A percentile compares a stretch with the other conserved stretches of the same genome.
Conservation (phyloP, 2,888 invertebrate species). For the Colostygia pectinataria region DNA sequence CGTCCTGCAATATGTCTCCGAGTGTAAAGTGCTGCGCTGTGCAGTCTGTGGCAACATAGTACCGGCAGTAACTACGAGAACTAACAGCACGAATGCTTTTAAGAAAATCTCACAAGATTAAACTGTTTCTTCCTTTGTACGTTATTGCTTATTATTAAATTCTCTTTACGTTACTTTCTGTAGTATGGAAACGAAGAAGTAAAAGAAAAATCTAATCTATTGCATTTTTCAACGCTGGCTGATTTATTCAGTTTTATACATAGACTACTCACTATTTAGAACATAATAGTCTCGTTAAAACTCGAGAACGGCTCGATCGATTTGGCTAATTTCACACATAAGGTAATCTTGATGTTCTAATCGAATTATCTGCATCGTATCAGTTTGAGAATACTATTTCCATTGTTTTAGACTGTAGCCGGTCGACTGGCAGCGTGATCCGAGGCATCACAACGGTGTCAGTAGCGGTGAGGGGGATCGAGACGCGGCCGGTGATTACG, state of each 20-base stretch:
- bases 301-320: too few relatives aligned
- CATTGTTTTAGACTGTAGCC: constrained; percentile 61
- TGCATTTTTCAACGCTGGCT: too few relatives aligned
- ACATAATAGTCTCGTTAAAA: too few relatives aligned
- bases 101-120: constrained; percentile 24
- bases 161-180: constrained; percentile 4
- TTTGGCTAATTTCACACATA: too few relatives aligned
- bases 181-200: too few relatives aligned
- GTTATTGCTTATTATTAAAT: constrained; percentile 12
- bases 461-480: constrained; percentile 71
- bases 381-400: neutral
- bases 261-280: too few relatives aligned
- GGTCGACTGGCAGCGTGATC: constrained; percentile 56
- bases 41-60: constrained; percentile 22
- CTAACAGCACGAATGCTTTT: constrained; percentile 13
- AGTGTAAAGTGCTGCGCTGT: too few relatives aligned
- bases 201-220: too few relatives aligned
- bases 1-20: too few relatives aligned
- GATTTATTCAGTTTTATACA: too few relatives aligned
- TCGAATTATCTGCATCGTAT: too few relatives aligned
- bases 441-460: constrained; percentile 70
- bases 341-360: too few relatives aligned
- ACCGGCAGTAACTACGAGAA: constrained; percentile 25
- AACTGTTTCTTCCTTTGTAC: constrained; percentile 20
- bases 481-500: constrained; percentile 54